These are phyloP conservation scores for Caenorhabditis zanzibari DNA, from an alignment of 2,888 invertebrate genomes.

Conservation along the genomic window DNA sequence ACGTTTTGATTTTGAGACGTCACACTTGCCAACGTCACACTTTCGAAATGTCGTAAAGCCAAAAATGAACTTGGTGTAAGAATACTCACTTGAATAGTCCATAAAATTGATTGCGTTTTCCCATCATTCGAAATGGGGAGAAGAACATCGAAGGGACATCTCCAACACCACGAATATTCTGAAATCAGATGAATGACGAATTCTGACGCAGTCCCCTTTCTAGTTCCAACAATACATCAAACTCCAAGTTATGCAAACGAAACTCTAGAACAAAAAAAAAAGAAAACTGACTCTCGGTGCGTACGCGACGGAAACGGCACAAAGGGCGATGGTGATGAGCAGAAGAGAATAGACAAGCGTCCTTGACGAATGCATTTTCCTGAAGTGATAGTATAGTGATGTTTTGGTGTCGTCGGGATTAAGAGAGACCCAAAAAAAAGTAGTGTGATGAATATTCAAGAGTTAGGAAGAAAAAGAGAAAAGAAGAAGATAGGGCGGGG, in stretches of 20 bases:
- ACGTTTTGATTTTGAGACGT: too few relatives aligned
- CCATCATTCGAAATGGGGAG: conserved; percentile 73
- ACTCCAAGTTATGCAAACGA: conserved; percentile 16
- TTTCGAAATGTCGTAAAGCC: too few relatives aligned
- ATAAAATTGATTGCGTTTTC: conserved; percentile 72
- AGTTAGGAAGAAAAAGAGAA: neutral
- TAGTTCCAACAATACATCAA: conserved; percentile 32
- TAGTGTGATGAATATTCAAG: conserved; percentile 51
- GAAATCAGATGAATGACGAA: conserved; percentile 35
- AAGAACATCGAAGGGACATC: conserved; percentile 70
- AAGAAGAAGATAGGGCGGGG: conserved; percentile 11
- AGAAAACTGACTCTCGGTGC: conserved; percentile 57
- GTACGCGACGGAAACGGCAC: conserved; percentile 54
- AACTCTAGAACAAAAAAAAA: conserved; percentile 7
- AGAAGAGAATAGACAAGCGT: conserved; percentile 42
- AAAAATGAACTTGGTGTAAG: too few relatives aligned
- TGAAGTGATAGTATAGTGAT: conserved; percentile 21
- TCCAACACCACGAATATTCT: conserved; percentile 59
- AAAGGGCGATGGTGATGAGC: conserved; percentile 56
- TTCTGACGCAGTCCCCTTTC: neutral
- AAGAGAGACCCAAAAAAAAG: conserved; percentile 13
- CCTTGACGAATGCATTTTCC: conserved; percentile 46
- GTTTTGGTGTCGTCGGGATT: conserved; percentile 13
- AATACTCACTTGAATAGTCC: conserved; percentile 69
- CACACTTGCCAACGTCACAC: too few relatives aligned